These are phyloP conservation scores for Hyles euphorbiae DNA, from an alignment of 1,140 invertebrate species.

Conservation along the genomic window DNA sequence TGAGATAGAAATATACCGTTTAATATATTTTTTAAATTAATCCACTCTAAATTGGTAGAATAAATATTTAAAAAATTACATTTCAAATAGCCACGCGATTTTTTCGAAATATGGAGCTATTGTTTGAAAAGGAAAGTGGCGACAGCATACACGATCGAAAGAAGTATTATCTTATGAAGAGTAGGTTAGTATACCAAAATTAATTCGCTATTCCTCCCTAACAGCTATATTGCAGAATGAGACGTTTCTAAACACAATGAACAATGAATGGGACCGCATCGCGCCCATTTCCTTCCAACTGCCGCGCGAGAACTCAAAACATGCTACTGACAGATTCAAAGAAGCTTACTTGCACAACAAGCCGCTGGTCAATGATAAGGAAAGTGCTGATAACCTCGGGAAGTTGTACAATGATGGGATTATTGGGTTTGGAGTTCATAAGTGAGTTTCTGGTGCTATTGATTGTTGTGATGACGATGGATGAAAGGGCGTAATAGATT, in stretches of 20 bases:
- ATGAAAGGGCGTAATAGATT: not conserved
- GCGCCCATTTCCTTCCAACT: conserved; percentile 33
- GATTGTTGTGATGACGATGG: not conserved
- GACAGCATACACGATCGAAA: no score
- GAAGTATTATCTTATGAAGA: conserved; percentile 28
- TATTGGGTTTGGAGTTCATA: conserved; percentile 33
- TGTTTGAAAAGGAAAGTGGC: no score
- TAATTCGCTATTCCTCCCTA: not conserved
- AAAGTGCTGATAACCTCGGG: conserved; percentile 21
- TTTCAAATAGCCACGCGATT: no score
- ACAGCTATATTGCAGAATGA: conserved; percentile 28
- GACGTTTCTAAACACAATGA: conserved; percentile 21
- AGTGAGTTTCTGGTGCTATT: conserved; percentile 11
- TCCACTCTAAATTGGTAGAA: no score
- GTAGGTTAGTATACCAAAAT: not conserved
- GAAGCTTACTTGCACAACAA: conserved; percentile 20
- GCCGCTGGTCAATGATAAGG: conserved; percentile 19
- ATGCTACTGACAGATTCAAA: conserved; percentile 14
- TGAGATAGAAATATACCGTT: no score
- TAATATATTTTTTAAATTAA: no score
- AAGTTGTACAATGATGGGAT: conserved; percentile 32
- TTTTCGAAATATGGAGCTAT: no score
- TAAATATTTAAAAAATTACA: no score
- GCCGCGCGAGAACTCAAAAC: not conserved
- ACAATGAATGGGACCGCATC: conserved; percentile 27